phyloP scores from a whole-genome alignment of 2,888 invertebrate genomes.

The Idaea aversata region DNA sequence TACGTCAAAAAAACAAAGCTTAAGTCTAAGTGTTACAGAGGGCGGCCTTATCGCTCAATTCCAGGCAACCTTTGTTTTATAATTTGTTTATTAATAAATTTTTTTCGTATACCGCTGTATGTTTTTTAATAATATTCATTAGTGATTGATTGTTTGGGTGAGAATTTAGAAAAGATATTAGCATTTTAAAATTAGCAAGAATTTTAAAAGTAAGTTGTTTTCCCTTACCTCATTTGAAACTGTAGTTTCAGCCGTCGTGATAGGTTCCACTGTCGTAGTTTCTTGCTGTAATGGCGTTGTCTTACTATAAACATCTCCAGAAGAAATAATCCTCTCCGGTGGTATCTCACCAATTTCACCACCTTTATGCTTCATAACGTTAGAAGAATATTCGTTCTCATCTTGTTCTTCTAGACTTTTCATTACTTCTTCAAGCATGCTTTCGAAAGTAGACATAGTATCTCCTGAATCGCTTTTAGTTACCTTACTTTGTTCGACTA shows the following conservation, averaged over 20 bases:
- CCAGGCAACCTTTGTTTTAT: too few relatives aligned
- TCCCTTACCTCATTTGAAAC: conserved; percentile 50
- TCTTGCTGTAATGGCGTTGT: conserved; percentile 49
- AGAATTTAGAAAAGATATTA: not conserved
- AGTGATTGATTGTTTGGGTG: not conserved
- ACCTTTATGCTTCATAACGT: conserved; percentile 75
- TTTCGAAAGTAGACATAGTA: conserved; percentile 71
- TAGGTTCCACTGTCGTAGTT: conserved; percentile 43
- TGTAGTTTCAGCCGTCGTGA: conserved; percentile 38
- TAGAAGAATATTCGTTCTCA: conserved; percentile 68
- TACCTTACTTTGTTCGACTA: conserved; percentile 70
- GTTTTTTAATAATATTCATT: too few relatives aligned
- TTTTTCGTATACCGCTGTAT: too few relatives aligned
- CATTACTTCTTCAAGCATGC: conserved; percentile 77
- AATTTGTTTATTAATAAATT: too few relatives aligned
- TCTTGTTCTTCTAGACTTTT: conserved; percentile 76
- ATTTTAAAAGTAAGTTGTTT: conserved; percentile 3
- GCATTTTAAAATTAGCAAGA: not conserved
- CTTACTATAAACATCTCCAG: conserved; percentile 54
- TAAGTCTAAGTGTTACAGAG: too few relatives aligned
- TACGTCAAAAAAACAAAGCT: too few relatives aligned
- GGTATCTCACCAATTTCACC: conserved; percentile 78
- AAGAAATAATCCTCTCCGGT: conserved; percentile 67
- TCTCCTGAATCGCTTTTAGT: conserved; percentile 58
- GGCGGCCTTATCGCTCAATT: too few relatives aligned